Conservation (phyloP, 2,797 vertebrate genomes). For the Characodon lateralis region DNA sequence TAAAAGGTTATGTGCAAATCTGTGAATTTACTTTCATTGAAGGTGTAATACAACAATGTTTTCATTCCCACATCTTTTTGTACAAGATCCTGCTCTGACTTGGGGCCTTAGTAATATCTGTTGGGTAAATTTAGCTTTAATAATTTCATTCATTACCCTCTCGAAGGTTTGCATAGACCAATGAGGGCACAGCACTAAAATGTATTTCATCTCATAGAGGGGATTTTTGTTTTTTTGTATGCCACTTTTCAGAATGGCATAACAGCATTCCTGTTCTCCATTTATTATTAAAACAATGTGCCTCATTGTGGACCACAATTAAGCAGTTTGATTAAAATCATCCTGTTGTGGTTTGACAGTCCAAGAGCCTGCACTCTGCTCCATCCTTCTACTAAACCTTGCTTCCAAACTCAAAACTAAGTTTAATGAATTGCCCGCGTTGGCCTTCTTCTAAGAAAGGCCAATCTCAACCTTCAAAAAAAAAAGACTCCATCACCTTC, state of each 20-base stretch:
- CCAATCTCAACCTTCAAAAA: background rate
- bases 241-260: background rate
- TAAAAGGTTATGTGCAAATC: background rate
- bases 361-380: background rate
- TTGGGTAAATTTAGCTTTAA: constrained; percentile 19
- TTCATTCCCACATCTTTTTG: constrained; percentile 14
- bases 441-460: background rate
- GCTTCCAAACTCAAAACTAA: background rate
- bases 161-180: constrained; percentile 12
- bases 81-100: constrained; percentile 10
- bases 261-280: background rate
- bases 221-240: background rate
- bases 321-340: constrained; percentile 1
- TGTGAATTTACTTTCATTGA: constrained; percentile 19
- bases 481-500: background rate
- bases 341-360: constrained; percentile 10
- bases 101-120: constrained; percentile 22
- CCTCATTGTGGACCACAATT: background rate
- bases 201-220: background rate
- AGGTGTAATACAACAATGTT: constrained; percentile 32
- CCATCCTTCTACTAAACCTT: background rate
- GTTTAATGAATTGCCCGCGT: constrained; percentile 6
- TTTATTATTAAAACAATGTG: constrained; percentile 15
- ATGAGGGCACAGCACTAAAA: constrained; percentile 7
- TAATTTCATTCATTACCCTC: constrained; percentile 34